A percentile compares a stretch with the other conserved stretches of the same genome.
Conservation (phyloP, 2,113 vertebrate species). For the Vireo altiloquus region DNA sequence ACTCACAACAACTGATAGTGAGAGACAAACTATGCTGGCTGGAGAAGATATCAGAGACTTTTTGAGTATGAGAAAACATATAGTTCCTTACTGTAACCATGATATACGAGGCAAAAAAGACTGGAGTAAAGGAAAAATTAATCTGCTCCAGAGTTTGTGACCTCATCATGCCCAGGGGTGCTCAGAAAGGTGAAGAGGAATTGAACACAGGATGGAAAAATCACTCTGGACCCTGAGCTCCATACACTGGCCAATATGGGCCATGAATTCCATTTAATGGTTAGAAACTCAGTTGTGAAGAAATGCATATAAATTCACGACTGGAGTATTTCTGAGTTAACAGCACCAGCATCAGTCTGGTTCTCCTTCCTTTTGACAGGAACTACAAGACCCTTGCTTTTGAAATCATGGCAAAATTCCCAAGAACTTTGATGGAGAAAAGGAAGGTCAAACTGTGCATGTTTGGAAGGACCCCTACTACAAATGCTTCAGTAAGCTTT, state of each 20-base stretch:
- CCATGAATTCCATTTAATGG: neutral
- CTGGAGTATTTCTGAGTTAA: neutral
- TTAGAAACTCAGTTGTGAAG: neutral
- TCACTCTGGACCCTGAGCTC: neutral
- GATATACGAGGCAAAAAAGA: neutral
- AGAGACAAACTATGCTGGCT: neutral
- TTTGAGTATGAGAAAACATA: neutral
- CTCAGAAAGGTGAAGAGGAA: neutral
- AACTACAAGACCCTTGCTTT: rapidly evolving
- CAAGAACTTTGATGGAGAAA: neutral
- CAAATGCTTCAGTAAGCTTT: neutral
- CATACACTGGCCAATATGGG: neutral
- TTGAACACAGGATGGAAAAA: neutral
- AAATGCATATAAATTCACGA: neutral
- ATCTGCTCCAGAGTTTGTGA: neutral
- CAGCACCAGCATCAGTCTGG: neutral
- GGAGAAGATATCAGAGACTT: neutral
- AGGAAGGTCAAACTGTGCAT: rapidly evolving
- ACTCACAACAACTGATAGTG: neutral
- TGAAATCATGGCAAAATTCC: neutral
- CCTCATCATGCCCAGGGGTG: neutral
- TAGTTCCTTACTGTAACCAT: neutral
- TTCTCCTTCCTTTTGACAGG: neutral
- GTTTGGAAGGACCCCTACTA: neutral
- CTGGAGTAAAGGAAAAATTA: neutral